These are phyloP conservation scores for Syritta pipiens DNA, from an alignment of 2,888 invertebrate species.

Conservation along the genomic window DNA sequence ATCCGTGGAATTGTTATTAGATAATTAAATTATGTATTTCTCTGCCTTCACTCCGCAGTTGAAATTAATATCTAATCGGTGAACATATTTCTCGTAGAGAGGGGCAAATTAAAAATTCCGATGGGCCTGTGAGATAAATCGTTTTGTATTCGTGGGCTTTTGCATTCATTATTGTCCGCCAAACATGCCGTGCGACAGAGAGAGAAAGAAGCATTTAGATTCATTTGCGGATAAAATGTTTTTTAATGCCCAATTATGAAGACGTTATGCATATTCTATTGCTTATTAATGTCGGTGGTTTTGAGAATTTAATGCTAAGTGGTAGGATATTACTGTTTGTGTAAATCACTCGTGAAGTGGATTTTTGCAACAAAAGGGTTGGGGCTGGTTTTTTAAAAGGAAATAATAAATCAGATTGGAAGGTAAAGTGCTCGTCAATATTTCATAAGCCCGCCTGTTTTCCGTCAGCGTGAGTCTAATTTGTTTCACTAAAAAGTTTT, in stretches of 20 bases:
- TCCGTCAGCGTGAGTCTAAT: too few relatives aligned
- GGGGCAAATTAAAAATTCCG: slow-evolving; percentile 47
- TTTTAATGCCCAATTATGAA: slow-evolving; percentile 42
- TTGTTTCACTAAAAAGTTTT: too few relatives aligned
- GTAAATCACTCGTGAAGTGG: background rate
- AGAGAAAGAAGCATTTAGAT: slow-evolving; percentile 32
- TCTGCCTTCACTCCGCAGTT: slow-evolving; percentile 12
- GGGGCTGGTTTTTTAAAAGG: too few relatives aligned
- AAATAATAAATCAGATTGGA: background rate
- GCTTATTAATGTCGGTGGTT: slow-evolving; percentile 52
- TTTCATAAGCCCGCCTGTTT: too few relatives aligned
- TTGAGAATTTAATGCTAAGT: slow-evolving; percentile 10
- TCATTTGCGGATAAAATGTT: slow-evolving; percentile 34
- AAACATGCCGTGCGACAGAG: too few relatives aligned
- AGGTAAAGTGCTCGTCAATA: background rate
- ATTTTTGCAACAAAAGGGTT: background rate
- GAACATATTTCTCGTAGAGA: slow-evolving; percentile 6
- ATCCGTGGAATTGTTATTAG: slow-evolving; percentile 46
- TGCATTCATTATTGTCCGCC: slow-evolving; percentile 16
- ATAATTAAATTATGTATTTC: slow-evolving; percentile 24
- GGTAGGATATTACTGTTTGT: background rate
- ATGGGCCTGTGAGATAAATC: slow-evolving; percentile 32
- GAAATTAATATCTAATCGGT: slow-evolving; percentile 3
- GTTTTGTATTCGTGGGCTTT: slow-evolving; percentile 21
- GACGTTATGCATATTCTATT: slow-evolving; percentile 57